Percentiles rank a stretch among this genome's conserved stretches.
phyloP scores from a whole-genome alignment of 2,113 vertebrate species.

The Sciurus niger region DNA sequence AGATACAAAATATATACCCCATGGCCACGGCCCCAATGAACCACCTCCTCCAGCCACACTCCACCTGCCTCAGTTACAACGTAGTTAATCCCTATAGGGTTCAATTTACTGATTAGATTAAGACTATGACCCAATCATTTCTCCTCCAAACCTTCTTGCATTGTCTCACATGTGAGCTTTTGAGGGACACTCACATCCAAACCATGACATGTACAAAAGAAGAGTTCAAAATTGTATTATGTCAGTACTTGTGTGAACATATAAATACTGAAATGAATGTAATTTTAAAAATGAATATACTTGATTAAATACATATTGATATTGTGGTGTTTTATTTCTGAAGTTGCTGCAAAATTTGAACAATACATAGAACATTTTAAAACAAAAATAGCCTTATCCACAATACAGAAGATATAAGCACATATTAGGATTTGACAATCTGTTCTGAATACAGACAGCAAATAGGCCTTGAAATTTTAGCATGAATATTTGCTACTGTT shows the following conservation, averaged over 20 bases:
- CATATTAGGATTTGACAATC: not conserved
- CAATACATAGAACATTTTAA: slow-evolving; percentile 51
- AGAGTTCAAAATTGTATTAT: not conserved
- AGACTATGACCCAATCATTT: no score
- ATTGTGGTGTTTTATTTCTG: slow-evolving; percentile 20
- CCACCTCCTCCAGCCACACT: no score
- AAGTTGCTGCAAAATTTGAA: slow-evolving; percentile 37
- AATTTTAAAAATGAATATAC: slow-evolving; percentile 34
- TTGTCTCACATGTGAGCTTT: no score
- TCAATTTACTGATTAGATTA: no score
- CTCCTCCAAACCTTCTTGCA: no score
- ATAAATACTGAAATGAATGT: not conserved
- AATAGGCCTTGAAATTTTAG: slow-evolving; percentile 53
- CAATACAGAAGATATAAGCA: not conserved
- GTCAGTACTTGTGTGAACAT: not conserved
- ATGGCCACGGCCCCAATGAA: no score
- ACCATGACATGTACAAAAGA: not conserved
- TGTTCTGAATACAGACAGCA: slow-evolving; percentile 59
- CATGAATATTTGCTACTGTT: slow-evolving; percentile 43
- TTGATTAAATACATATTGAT: slow-evolving; percentile 45
- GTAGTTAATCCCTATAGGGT: no score
- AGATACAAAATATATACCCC: no score
- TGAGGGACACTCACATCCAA: no score
- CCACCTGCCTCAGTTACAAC: no score
- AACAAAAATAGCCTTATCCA: slow-evolving; percentile 46